Percentiles rank a stretch among this genome's conserved stretches.
These are phyloP conservation scores for Globia sparganii DNA, from an alignment of 2,888 invertebrate species.

Conservation along the genomic window DNA sequence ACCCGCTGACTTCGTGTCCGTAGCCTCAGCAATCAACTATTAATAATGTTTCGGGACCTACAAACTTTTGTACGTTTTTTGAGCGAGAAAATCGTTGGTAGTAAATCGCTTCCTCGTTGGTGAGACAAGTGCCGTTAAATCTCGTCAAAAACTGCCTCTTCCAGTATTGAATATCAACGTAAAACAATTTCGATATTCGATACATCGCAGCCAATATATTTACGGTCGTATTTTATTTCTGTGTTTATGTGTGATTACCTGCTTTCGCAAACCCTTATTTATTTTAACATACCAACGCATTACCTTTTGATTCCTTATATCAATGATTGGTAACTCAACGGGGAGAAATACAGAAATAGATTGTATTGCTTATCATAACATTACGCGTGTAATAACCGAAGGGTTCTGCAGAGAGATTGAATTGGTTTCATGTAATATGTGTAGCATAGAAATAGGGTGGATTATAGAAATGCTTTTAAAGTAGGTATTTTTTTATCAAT, in stretches of 20 bases:
- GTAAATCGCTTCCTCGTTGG: neutral
- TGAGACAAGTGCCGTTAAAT: neutral
- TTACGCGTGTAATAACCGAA: neutral
- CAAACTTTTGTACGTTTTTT: too few species aligned
- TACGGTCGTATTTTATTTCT: constrained; percentile 77
- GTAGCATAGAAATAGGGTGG: neutral
- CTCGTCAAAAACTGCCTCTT: constrained; percentile 32
- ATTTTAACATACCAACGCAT: constrained; percentile 56
- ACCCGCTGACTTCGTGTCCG: too few species aligned
- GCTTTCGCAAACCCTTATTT: constrained; percentile 76
- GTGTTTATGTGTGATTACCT: constrained; percentile 81
- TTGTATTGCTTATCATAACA: neutral
- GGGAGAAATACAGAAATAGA: neutral
- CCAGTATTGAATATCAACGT: constrained; percentile 45
- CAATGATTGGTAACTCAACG: constrained; percentile 12
- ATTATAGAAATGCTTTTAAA: neutral
- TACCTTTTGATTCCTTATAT: constrained; percentile 58
- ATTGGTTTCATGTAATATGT: neutral
- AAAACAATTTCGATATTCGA: constrained; percentile 76
- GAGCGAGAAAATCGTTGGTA: neutral
- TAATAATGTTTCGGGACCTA: neutral
- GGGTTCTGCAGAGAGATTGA: neutral
- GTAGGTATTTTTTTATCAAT: neutral
- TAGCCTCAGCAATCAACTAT: neutral
- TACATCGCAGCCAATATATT: constrained; percentile 75